phyloP scores from a whole-genome alignment of 2,113 vertebrate genomes.

The Scortum barcoo region DNA sequence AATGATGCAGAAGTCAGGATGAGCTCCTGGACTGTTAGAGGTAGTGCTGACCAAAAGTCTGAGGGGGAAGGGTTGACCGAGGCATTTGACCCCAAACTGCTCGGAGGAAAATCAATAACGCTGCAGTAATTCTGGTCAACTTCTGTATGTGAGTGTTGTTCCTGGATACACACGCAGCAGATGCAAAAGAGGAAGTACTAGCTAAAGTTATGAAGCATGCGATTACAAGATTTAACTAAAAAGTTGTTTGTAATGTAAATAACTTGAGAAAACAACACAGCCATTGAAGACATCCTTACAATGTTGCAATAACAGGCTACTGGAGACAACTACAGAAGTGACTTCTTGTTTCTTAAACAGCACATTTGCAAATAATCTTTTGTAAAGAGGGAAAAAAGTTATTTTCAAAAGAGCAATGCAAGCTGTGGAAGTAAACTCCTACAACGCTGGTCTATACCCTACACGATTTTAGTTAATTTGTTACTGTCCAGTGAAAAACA shows the following conservation, averaged over 20 bases:
- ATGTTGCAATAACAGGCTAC: not conserved
- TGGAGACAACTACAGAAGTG: not conserved
- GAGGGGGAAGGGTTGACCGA: not conserved
- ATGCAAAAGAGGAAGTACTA: not conserved
- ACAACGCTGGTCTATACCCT: not conserved
- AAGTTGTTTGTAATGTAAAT: not conserved
- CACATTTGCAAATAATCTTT: not conserved
- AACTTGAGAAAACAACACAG: not conserved
- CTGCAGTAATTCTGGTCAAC: not conserved
- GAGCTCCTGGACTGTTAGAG: not conserved
- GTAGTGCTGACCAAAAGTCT: not conserved
- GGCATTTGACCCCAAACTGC: not conserved
- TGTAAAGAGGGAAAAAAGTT: not conserved
- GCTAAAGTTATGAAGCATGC: not conserved
- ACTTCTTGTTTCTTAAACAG: not conserved
- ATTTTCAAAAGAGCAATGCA: not conserved
- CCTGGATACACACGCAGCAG: not conserved
- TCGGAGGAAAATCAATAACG: not conserved
- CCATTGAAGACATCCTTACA: too few relatives aligned
- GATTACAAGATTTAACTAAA: not conserved
- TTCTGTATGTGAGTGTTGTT: not conserved
- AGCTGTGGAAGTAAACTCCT: not conserved
- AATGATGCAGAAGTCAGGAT: not conserved
- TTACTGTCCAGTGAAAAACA: not conserved
- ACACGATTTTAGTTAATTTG: not conserved